Evolutionary conservation across 2,113 vertebrate genomes (phyloP), one percentile per base, ranked within the genome.

Genomic region (Cyprinodon brontotheroides): DNA sequence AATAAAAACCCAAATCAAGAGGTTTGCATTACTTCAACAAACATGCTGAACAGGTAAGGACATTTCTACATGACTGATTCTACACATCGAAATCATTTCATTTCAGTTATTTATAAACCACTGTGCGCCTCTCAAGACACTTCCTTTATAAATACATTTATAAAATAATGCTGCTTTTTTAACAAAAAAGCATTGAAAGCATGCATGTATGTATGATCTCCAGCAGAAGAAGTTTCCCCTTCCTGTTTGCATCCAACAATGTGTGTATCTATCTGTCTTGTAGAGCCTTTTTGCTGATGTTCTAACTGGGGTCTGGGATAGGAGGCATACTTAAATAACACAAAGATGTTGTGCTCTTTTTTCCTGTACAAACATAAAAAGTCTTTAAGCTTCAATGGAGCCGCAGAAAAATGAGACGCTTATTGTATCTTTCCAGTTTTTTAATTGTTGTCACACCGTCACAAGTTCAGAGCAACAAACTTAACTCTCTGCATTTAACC

Each of bases 251-350:
- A 48, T 8, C 14, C 45, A 68, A 1, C 36, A 53, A 45, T 1
- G 22, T 65, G 65, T 60, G 41, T 73, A 60, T 65, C 71, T 57
- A 36, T 13, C 11, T 65, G 68, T 70, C 57, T 77, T 57, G 65
- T 71, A 63, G 45, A 72, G 77, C 70, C 50, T 72, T 50, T 78
- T 83, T 78, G 68, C 62, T 75, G 47, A 82, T 40, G 17, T 41
- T 82, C 74, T 22, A 45, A 68, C 45, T 71, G 72, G 14, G 79
- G 65, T 75, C 4, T 1, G 50, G 63, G 72, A 78, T 75, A 65
- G 76, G 82, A 83, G 10, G 59, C 39, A 38, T 4, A 22, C 50
- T 86, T 79, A 65, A 73, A 57, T 74, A 70, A 47, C 78, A 79
- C 61, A 75, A 71, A 62, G 41, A 43, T 29, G 36, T 22, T n/a